A percentile compares a stretch with the other conserved stretches of the same genome.
phyloP scores from a whole-genome alignment of 2,113 vertebrate species.

The human (Homo sapiens) region DNA sequence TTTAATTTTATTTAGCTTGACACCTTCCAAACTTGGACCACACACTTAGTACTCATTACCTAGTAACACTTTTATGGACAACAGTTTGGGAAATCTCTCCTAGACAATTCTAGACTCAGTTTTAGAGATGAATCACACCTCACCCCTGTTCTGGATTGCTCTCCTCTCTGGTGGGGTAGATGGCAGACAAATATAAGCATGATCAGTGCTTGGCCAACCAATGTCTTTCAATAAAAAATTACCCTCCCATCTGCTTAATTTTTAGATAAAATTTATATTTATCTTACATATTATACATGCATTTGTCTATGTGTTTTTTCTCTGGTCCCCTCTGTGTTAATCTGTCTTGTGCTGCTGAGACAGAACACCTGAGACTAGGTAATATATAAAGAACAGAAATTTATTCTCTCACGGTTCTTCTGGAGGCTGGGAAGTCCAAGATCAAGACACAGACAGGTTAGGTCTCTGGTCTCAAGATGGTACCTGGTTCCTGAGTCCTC shows the following conservation, averaged over 20 bases:
- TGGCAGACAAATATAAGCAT: not conserved
- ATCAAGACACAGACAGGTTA: not conserved
- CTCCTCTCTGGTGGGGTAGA: too few relatives aligned
- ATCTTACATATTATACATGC: accelerated
- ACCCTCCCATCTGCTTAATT: too few relatives aligned
- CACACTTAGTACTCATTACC: too few relatives aligned
- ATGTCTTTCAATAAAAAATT: too few relatives aligned
- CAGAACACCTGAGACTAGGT: not conserved
- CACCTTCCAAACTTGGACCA: not conserved
- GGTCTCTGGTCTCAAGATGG: not conserved
- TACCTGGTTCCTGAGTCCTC: not conserved
- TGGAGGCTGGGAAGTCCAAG: not conserved
- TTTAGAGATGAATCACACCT: not conserved
- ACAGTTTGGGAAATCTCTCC: not conserved
- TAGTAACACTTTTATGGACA: not conserved
- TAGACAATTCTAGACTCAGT: too few relatives aligned
- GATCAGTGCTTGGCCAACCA: too few relatives aligned
- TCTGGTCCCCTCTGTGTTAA: not conserved
- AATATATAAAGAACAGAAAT: not conserved
- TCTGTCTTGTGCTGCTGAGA: not conserved
- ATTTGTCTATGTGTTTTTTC: not conserved
- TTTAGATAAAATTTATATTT: not conserved
- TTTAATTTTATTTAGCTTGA: not conserved
- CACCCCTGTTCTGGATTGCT: not conserved
- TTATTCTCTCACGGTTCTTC: not conserved